Evolutionary conservation across 2,797 vertebrate species (phyloP).

Genomic region (Etheostoma nigrum): DNA sequence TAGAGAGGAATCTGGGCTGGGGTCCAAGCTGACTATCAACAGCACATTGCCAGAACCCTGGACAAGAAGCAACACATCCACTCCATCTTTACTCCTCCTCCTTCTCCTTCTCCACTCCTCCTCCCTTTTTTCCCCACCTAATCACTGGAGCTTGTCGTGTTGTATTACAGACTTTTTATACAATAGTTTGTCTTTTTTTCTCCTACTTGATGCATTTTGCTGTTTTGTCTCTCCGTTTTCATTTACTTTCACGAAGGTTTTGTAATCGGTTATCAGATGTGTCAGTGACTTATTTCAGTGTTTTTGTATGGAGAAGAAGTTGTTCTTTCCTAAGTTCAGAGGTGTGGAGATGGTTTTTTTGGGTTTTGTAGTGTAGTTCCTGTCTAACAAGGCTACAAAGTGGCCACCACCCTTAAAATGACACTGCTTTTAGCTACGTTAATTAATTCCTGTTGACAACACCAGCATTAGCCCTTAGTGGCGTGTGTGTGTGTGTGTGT

Average conservation of each 20-base stretch:
- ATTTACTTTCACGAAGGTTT: not conserved
- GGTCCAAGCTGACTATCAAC: conserved; percentile 82
- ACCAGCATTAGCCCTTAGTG: not conserved
- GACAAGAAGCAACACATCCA: conserved; percentile 86
- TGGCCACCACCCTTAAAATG: conserved; percentile 49
- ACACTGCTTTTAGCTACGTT: conserved; percentile 36
- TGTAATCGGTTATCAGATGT: not conserved
- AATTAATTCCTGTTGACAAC: conserved; percentile 16
- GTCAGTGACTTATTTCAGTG: conserved; percentile 1
- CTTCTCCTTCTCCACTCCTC: conserved; percentile 15
- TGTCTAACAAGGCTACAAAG: conserved; percentile 36
- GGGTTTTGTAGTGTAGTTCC: conserved; percentile 32
- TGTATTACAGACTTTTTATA: conserved; percentile 29
- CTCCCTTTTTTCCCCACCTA: conserved; percentile 20
- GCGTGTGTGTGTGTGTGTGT: no score
- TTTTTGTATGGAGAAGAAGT: conserved; percentile 15
- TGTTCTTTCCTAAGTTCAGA: conserved; percentile 1
- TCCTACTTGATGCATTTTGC: not conserved
- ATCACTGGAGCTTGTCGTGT: conserved; percentile 42
- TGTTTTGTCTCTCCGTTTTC: not conserved
- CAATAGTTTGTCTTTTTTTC: not conserved
- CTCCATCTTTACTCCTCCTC: conserved; percentile 63
- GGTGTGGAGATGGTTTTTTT: conserved; percentile 28
- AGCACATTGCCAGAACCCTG: conserved; percentile 67
- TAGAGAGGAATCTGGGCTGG: conserved; percentile 83